These are phyloP conservation scores for Chaetodon auriga DNA, from an alignment of 2,113 vertebrate species.

Conservation along the genomic window DNA sequence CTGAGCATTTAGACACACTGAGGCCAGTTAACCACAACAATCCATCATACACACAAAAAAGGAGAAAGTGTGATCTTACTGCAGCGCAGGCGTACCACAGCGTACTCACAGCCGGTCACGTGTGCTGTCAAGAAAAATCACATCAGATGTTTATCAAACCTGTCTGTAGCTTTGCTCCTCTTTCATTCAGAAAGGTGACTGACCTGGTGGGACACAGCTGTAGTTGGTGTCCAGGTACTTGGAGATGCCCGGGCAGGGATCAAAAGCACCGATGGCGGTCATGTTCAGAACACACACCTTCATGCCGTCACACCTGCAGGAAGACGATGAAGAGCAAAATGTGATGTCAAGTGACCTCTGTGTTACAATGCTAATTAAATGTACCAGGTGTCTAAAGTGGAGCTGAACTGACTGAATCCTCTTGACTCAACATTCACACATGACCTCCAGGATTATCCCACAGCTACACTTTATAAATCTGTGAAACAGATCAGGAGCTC, in stretches of 20 bases:
- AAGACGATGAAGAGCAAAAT: too few species aligned
- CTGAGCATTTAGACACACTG: too few species aligned
- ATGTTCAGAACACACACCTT: constrained; percentile 35
- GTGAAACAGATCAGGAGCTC: too few species aligned
- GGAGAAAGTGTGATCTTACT: neutral
- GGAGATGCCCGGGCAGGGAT: constrained; percentile 30
- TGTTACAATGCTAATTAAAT: too few species aligned
- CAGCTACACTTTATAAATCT: too few species aligned
- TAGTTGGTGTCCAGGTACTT: constrained; percentile 50
- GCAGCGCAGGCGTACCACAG: neutral
- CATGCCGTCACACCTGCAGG: constrained; percentile 49
- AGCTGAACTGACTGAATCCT: too few species aligned
- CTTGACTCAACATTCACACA: too few species aligned
- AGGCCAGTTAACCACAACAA: too few species aligned
- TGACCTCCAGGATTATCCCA: too few species aligned
- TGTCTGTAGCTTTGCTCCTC: neutral
- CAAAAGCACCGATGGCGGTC: neutral
- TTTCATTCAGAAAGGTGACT: neutral
- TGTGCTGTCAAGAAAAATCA: neutral
- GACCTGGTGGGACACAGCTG: constrained; percentile 33
- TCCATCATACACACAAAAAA: neutral
- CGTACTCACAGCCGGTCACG: neutral
- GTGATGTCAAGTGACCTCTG: too few species aligned
- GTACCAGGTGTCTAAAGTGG: too few species aligned
- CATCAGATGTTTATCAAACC: neutral